Percentiles rank a stretch among this genome's conserved stretches.
Conservation (phyloP, 2,113 vertebrate species). For the Daphoenositta chrysoptera region DNA sequence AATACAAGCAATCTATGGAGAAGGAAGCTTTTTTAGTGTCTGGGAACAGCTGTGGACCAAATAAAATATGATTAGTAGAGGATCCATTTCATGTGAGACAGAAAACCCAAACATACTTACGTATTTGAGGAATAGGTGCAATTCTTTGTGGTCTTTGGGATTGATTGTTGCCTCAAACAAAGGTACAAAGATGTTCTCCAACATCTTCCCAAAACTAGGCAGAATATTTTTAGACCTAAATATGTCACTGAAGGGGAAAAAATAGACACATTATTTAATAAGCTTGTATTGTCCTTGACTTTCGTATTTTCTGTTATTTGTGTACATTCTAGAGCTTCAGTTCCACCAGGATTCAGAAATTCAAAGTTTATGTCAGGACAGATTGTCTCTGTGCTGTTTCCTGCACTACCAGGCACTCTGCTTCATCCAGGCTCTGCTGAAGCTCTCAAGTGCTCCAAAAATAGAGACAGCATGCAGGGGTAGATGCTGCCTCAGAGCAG, state of each 20-base stretch:
- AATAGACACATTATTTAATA: neutral
- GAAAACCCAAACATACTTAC: constrained; percentile 74
- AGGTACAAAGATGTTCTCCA: constrained; percentile 95
- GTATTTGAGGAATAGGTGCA: constrained; percentile 93
- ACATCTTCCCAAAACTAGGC: constrained; percentile 89
- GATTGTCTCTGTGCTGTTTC: neutral
- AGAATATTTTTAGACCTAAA: constrained; percentile 90
- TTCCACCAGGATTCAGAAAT: neutral
- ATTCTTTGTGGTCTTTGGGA: constrained; percentile 86
- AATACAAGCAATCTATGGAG: neutral
- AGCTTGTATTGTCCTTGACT: neutral
- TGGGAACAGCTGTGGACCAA: neutral
- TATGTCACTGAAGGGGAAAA: constrained; percentile 85
- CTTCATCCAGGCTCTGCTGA: neutral
- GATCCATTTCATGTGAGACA: neutral
- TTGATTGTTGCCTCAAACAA: constrained; percentile 94
- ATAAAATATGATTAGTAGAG: neutral
- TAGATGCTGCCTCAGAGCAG: neutral
- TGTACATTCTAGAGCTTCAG: neutral
- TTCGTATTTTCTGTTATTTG: neutral
- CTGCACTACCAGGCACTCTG: neutral
- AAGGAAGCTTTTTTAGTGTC: neutral
- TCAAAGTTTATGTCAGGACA: neutral
- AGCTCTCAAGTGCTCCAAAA: neutral
- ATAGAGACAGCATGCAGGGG: neutral